Percentiles rank a stretch among this genome's conserved stretches.
Evolutionary conservation across 2,888 invertebrate genomes (phyloP).

Genomic region (Melanchra persicariae): DNA sequence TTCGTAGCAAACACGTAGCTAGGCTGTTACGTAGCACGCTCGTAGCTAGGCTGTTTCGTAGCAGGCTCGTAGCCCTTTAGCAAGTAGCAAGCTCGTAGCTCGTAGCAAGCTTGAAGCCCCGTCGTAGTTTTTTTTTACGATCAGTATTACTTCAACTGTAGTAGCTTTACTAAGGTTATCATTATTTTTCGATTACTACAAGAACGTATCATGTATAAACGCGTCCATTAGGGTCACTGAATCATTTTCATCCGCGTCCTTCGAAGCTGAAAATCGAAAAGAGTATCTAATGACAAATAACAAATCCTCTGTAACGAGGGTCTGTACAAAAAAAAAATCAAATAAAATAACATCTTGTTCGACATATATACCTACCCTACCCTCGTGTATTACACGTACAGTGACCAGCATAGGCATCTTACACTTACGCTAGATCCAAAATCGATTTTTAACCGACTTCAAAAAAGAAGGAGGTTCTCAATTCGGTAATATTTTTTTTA

Average conservation of each 20-base stretch:
- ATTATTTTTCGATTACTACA: no score
- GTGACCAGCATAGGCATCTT: neutral
- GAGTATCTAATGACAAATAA: slow-evolving; percentile 47
- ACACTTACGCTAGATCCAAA: neutral
- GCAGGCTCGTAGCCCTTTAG: neutral
- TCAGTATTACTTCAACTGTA: no score
- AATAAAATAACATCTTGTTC: slow-evolving; percentile 22
- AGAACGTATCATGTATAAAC: no score
- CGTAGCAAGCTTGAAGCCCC: no score
- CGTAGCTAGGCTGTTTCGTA: neutral
- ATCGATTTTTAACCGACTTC: neutral
- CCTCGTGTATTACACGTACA: slow-evolving; percentile 7
- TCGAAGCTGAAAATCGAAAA: slow-evolving; percentile 53
- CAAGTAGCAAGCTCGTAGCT: neutral
- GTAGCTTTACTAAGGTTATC: neutral
- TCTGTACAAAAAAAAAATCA: slow-evolving; percentile 28
- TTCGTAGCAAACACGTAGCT: neutral
- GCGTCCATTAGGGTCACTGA: slow-evolving; percentile 12
- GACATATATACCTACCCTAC: slow-evolving; percentile 8
- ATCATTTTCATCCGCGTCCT: slow-evolving; percentile 35
- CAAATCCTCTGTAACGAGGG: slow-evolving; percentile 56
- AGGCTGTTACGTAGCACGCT: neutral
- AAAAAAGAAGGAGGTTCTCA: no score
- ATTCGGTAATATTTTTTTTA: no score
- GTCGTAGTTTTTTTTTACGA: no score